Evolutionary conservation across 2,888 invertebrate species (phyloP).

Genomic region (Noctuana brunneofusca): DNA sequence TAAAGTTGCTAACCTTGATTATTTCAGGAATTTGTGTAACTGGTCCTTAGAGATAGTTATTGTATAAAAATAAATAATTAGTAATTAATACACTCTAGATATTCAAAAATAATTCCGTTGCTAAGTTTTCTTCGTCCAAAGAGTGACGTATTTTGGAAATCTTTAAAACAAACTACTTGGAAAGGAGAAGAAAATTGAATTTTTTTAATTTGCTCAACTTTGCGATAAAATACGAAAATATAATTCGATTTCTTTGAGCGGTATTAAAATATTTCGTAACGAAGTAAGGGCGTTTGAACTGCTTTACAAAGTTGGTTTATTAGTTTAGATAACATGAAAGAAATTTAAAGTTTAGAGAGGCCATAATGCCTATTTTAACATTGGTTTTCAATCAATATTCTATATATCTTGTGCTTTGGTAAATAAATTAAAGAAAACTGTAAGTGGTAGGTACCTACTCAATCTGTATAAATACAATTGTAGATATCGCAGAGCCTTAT

Average conservation of each 20-base stretch:
- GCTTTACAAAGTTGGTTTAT: constrained; percentile 16
- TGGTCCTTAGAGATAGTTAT: too few species aligned
- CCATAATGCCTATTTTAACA: neutral
- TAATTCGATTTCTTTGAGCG: constrained; percentile 18
- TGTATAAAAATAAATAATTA: too few species aligned
- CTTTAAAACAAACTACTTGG: constrained; percentile 4
- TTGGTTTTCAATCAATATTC: neutral
- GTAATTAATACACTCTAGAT: too few species aligned
- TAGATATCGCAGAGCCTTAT: too few species aligned
- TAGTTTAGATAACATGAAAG: constrained; percentile 7
- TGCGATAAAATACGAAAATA: constrained; percentile 19
- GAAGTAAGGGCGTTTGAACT: constrained; percentile 7
- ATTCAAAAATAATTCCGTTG: constrained; percentile 1
- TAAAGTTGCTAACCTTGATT: too few species aligned
- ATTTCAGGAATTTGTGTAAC: too few species aligned
- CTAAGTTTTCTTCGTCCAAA: neutral
- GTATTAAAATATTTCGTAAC: constrained; percentile 25
- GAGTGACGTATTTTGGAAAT: neutral
- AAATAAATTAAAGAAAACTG: too few species aligned
- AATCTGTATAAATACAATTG: too few species aligned
- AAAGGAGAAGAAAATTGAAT: constrained; percentile 15
- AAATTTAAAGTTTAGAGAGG: neutral
- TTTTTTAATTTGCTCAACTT: constrained; percentile 13
- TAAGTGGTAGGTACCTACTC: too few species aligned
- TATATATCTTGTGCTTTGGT: too few species aligned